Evolutionary conservation across 2,888 invertebrate species (phyloP), one percentile per base, ranked within the genome.

Genomic region (Philhelius pedissequus): DNA sequence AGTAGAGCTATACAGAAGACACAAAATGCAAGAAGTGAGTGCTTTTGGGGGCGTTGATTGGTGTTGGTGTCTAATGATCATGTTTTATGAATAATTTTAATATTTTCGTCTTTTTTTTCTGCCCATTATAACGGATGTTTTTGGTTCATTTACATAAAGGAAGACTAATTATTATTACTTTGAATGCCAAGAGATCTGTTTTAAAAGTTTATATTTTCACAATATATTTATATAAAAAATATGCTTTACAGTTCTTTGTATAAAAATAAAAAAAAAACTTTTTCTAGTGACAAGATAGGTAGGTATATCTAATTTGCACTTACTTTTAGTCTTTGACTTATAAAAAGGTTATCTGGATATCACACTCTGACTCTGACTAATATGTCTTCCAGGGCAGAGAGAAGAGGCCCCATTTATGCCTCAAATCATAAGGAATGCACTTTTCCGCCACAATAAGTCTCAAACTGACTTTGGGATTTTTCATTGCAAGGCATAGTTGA

Each of bases 391-490:
- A 91, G 56, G 90, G 90, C 87, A 91, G 81, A 43, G 91, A 90
- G 80, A 91, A 88, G 1, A 91, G 86, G 15, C 90, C 92, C 91
- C 91, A 91, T 86, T 89, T 91, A 58, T 91, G 91, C 64, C 89
- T 89, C 35, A 89, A 88, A 76, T 89, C 90, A 82, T 89, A 89
- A 45, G 88, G 88, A 78, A 88, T 86, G 73, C 91, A 91, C 48
- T 89, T 87, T 71, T 89, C 87, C 45, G 87, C 89, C 11, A 89
- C 87, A 52, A 91, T 88, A 54, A 89, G 82, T 64, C 88, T 88
- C 1, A 45, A 40, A 2, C 13, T 18, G 30, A 90, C 89, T 15
- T 86, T 86, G n/a, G 88, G 86, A 18, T 89, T 82, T 48, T 89
- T 89, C 0, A 90, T 86, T 0, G 91, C 91, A 3, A 92, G 88